Percentiles rank a stretch among this genome's conserved stretches.
Evolutionary conservation across 2,888 invertebrate species (phyloP).

Genomic region (Eupithecia pulchellata): DNA sequence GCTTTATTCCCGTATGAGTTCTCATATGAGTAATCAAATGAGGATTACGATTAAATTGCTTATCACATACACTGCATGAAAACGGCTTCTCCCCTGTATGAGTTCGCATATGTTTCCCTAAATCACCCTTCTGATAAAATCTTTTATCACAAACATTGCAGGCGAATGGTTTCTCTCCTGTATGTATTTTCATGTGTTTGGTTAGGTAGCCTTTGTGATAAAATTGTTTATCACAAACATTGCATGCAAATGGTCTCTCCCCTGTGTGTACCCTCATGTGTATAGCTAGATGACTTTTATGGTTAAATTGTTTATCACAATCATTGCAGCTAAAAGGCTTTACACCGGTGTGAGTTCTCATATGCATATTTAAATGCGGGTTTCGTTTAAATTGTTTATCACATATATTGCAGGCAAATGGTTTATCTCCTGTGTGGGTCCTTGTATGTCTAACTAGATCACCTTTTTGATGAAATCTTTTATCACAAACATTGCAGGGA

Average conservation of each 20-base stretch:
- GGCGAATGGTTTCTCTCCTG: neutral
- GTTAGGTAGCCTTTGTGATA: neutral
- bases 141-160: constrained; percentile 1
- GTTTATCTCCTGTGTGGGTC: neutral
- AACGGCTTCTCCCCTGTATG: neutral
- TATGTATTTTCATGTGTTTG: constrained; percentile 1
- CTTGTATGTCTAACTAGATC: neutral
- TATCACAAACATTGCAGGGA: neutral
- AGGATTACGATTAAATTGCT: neutral
- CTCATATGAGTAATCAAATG: constrained; percentile 1
- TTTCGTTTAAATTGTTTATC: constrained; percentile 6
- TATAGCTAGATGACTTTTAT: neutral
- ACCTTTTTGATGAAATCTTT: constrained; percentile 5
- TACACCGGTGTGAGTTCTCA: constrained; percentile 1
- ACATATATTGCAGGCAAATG: neutral
- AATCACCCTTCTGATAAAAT: constrained; percentile 1
- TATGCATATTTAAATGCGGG: neutral
- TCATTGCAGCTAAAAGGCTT: neutral
- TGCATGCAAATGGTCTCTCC: neutral
- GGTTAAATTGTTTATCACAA: constrained; percentile 4
- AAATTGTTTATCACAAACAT: neutral
- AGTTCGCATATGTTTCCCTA: neutral
- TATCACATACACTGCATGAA: neutral
- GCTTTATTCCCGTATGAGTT: neutral
- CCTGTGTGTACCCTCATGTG: neutral